Base-by-base conservation (phyloP, 2,113 vertebrate species). In the Haemorhous mexicanus region DNA sequence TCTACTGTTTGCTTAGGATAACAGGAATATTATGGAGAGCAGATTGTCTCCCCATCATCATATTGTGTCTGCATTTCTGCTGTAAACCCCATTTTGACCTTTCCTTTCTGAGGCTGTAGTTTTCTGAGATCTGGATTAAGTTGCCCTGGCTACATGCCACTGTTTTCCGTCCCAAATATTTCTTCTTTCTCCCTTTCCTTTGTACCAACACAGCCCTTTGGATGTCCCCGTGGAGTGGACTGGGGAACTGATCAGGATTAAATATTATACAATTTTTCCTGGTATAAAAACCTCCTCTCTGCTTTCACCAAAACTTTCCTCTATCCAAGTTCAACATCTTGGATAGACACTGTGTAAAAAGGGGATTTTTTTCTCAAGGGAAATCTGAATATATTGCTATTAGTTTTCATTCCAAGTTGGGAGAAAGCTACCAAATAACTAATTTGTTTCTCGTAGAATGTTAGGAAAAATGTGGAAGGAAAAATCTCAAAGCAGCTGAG, bases 1-100 rank as follows among this genome's bases (percentile, higher is more conserved):
- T 92, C 69, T 22, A 73, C 73, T 97, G 93, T 96, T 96, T 96
- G 69, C 73, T 90, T 95, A 92, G 95, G 90, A 94, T 94, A 94
- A 92, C 28, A 84, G 46, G 80, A 93, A 89, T 96, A 95, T 96
- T 96, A 89, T 50, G 80, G 86, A 96, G 80, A 84, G 58, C 56
- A 89, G 73, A 86, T 88, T 89, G 93, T 94, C 93, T 95, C 94
- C 56, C 66, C 62, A 39, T 89, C 79, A 44, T 63, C 44, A 47
- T 90, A 27, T 89, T 94, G 66, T 93, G 92, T 96, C 95, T 97
- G 77, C 18, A 15, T 95, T 89, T 94, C 94, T 95, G 41, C 56
- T 94, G n/a, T 84, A 96, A 95, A 84, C 75, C 76, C 55, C n/a
- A 37, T 87, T 93, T 92, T 94, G 93, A 97, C 83, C 93, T 95